Evolutionary conservation across 2,797 vertebrate species (phyloP).

Genomic region (Pygocentrus nattereri): DNA sequence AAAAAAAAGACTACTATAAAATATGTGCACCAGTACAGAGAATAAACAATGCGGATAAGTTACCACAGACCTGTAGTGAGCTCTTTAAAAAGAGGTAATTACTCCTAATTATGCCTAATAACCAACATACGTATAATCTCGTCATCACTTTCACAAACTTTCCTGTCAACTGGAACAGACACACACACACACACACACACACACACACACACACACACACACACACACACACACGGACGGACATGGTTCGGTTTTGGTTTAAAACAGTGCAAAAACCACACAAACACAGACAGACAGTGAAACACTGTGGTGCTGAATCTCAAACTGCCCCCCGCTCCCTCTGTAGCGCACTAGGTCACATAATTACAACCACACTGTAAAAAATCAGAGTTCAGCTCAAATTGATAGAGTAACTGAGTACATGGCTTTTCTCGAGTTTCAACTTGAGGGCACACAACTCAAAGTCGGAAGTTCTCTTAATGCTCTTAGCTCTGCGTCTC

Average conservation of each 20-base stretch:
- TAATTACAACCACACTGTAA: too few relatives aligned
- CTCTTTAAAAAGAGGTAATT: conserved; percentile 44
- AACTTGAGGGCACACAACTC: too few relatives aligned
- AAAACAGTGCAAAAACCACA: conserved; percentile 43
- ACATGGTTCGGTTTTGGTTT: neutral
- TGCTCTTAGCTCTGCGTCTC: too few relatives aligned
- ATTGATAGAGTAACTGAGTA: too few relatives aligned
- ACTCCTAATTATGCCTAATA: conserved; percentile 10
- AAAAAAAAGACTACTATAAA: conserved; percentile 32
- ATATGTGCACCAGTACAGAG: conserved; percentile 45
- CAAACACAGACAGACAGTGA: conserved; percentile 23
- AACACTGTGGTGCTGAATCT: conserved; percentile 37
- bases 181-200: conserved; percentile 15
- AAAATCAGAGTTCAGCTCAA: too few relatives aligned
- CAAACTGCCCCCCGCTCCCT: conserved; percentile 8
- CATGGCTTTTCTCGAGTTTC: too few relatives aligned
- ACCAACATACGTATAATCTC: neutral
- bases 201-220: conserved; percentile 30
- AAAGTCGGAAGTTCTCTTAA: too few relatives aligned
- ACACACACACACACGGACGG: neutral
- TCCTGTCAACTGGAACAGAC: conserved; percentile 28
- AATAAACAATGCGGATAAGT: conserved; percentile 44
- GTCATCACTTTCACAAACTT: neutral
- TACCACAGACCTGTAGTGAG: conserved; percentile 48
- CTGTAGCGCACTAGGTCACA: too few relatives aligned